Conservation (phyloP, 2,888 invertebrate species). For the Lithophane socia region DNA sequence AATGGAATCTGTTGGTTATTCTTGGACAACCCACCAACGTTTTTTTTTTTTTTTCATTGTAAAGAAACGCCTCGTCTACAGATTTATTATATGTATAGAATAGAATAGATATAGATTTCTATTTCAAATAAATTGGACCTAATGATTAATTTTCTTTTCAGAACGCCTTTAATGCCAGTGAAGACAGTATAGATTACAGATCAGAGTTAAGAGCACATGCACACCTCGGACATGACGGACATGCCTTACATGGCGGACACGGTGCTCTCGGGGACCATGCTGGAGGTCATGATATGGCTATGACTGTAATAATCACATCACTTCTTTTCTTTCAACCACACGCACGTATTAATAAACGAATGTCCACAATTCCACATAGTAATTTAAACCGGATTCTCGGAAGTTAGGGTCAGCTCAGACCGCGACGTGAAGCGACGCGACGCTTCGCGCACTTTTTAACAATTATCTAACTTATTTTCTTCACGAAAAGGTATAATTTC, state of each 20-base stretch:
- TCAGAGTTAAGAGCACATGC: slow-evolving; percentile 62
- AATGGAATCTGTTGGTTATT: no score
- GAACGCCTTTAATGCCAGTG: slow-evolving; percentile 72
- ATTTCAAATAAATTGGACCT: background rate
- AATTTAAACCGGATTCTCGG: no score
- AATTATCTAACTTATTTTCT: no score
- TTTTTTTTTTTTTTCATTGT: no score
- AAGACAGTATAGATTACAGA: slow-evolving; percentile 66
- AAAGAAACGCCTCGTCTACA: no score
- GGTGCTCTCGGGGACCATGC: slow-evolving; percentile 19
- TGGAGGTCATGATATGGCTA: slow-evolving; percentile 73
- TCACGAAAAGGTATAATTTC: no score
- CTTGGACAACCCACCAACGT: no score
- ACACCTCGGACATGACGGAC: slow-evolving; percentile 41
- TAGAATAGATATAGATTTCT: no score
- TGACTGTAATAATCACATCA: slow-evolving; percentile 77
- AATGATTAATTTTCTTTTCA: slow-evolving; percentile 60
- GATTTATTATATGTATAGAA: no score
- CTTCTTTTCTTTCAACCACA: slow-evolving; percentile 17
- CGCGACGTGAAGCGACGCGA: no score
- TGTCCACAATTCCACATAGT: background rate
- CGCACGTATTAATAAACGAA: slow-evolving; percentile 5
- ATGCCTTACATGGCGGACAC: slow-evolving; percentile 42
- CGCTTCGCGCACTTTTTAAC: no score
- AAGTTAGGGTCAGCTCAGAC: no score